A percentile compares a stretch with the other conserved stretches of the same genome.
Evolutionary conservation across 2,888 invertebrate species (phyloP).

Genomic region (Lamellibrachia satsuma): DNA sequence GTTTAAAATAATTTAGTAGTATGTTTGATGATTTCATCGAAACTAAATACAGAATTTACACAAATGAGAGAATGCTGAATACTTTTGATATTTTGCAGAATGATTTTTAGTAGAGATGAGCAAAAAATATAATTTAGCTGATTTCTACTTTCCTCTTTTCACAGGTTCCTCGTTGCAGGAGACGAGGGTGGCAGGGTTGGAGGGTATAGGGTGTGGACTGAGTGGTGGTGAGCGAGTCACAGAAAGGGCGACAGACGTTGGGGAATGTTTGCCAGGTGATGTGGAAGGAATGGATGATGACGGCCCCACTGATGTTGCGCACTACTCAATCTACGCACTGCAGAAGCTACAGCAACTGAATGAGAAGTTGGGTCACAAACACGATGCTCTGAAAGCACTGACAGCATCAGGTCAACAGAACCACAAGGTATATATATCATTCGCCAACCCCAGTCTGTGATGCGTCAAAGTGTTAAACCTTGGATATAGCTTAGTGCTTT

Average conservation of each 20-base stretch:
- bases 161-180: not conserved
- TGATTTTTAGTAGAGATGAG: no score
- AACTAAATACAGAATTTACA: no score
- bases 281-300: slow-evolving; percentile 48
- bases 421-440: slow-evolving; percentile 70
- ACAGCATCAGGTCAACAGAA: slow-evolving; percentile 80
- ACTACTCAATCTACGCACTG: slow-evolving; percentile 68
- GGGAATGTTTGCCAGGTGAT: not conserved
- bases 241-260: not conserved
- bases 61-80: no score
- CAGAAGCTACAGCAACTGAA: slow-evolving; percentile 84
- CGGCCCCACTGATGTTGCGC: not conserved
- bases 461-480: no score
- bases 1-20: no score
- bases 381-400: slow-evolving; percentile 83
- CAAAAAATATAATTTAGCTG: no score
- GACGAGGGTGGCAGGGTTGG: not conserved
- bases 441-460: no score
- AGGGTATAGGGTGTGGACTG: no score
- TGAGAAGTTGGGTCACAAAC: slow-evolving; percentile 85
- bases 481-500: no score
- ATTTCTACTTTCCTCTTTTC: not conserved
- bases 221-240: not conserved
- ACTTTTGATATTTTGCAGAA: no score
- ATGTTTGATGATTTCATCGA: no score